phyloP scores from a whole-genome alignment of 2,888 invertebrate species.

The Drosophila infuscata region DNA sequence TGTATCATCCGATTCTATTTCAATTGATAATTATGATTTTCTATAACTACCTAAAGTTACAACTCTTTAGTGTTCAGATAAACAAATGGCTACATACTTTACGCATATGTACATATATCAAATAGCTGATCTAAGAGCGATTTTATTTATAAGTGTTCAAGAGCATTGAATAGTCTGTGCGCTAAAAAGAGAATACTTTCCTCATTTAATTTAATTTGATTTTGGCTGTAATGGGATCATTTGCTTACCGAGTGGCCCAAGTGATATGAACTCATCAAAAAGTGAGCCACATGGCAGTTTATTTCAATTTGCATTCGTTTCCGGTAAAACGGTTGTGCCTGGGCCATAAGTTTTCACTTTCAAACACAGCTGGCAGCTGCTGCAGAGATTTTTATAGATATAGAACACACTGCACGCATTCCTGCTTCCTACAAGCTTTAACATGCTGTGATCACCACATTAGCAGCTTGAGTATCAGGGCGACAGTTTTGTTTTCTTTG shows the following conservation, averaged over 20 bases:
- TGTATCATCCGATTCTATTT: background rate
- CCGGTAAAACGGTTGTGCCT: conserved; percentile 58
- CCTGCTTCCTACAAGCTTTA: conserved; percentile 49
- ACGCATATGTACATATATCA: background rate
- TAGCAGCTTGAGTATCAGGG: conserved; percentile 29
- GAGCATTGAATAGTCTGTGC: background rate
- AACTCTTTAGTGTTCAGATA: background rate
- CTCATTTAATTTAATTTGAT: background rate
- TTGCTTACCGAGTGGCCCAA: conserved; percentile 16
- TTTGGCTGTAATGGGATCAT: conserved; percentile 8
- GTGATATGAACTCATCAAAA: conserved; percentile 39
- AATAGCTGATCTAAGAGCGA: background rate
- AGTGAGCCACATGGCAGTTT: conserved; percentile 50
- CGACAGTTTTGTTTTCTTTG: conserved; percentile 52
- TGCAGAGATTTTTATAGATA: conserved; percentile 60
- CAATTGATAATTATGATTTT: background rate
- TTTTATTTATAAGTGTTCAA: background rate
- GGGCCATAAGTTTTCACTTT: conserved; percentile 63
- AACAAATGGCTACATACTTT: background rate
- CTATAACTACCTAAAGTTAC: background rate
- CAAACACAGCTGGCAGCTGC: conserved; percentile 67
- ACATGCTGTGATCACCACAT: conserved; percentile 29
- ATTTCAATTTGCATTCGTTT: conserved; percentile 69
- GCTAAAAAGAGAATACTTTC: background rate
- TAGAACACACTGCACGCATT: conserved; percentile 55